A percentile compares a stretch with the other conserved stretches of the same genome.
Conservation (phyloP, 2,797 vertebrate species). For the Ficedula albicollis region DNA sequence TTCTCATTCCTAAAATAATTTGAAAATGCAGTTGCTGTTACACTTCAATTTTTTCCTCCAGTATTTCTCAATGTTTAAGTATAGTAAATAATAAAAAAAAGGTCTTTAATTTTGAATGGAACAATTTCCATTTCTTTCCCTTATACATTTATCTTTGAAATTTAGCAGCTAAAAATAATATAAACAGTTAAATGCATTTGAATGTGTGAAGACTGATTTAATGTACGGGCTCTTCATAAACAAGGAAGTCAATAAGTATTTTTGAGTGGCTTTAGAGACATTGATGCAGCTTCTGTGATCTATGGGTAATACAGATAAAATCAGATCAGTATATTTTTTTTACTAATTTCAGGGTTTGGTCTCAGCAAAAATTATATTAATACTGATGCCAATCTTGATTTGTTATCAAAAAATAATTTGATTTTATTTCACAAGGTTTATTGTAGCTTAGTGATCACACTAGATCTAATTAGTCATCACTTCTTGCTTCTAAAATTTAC, state of each 20-base stretch:
- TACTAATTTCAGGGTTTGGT: not conserved
- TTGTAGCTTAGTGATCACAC: not conserved
- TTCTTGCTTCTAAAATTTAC: not conserved
- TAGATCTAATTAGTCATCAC: not conserved
- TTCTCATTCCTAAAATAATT: not conserved
- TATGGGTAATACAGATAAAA: not conserved
- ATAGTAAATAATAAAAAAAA: not conserved
- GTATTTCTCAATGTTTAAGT: not conserved
- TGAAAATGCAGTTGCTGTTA: not conserved
- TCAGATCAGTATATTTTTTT: not conserved
- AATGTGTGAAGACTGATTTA: not conserved
- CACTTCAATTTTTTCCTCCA: rapidly evolving
- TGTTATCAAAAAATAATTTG: not conserved
- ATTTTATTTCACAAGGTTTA: not conserved
- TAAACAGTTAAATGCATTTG: not conserved
- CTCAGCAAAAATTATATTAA: not conserved
- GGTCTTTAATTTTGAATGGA: not conserved
- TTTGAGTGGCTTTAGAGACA: not conserved
- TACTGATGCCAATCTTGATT: not conserved
- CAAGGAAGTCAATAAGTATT: not conserved
- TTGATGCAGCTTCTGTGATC: not conserved
- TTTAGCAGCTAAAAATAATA: not conserved
- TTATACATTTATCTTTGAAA: not conserved
- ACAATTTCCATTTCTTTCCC: not conserved
- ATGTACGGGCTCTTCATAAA: not conserved